Conservation (phyloP, 1,140 invertebrate species). For the Bicyclus anynana region DNA sequence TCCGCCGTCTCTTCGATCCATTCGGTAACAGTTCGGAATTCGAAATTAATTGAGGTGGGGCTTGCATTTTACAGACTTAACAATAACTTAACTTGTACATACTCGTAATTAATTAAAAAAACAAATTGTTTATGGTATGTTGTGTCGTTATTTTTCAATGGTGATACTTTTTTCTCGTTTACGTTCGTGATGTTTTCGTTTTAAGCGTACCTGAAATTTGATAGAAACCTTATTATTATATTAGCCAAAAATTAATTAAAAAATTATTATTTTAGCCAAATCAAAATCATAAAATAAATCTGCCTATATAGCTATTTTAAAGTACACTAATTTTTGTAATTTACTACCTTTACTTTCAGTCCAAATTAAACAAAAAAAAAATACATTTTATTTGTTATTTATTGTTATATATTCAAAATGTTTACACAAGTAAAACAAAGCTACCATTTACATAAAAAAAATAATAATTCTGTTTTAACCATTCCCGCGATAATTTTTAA, state of each 20-base stretch:
- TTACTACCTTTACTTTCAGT: too few relatives aligned
- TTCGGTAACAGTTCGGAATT: conserved; percentile 30
- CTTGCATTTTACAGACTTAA: conserved; percentile 40
- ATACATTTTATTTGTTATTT: too few relatives aligned
- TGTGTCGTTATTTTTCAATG: conserved; percentile 31
- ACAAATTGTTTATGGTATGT: conserved; percentile 34
- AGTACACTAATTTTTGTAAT: too few relatives aligned
- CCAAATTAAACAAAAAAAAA: too few relatives aligned
- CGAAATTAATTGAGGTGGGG: conserved; percentile 45
- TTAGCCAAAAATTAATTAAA: neutral
- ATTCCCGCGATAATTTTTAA: too few relatives aligned
- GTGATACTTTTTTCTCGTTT: conserved; percentile 46
- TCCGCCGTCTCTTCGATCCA: neutral
- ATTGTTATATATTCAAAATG: too few relatives aligned
- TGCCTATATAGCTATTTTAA: too few relatives aligned
- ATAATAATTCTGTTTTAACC: too few relatives aligned
- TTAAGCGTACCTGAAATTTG: conserved; percentile 66
- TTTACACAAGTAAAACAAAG: too few relatives aligned
- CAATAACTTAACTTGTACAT: conserved; percentile 59
- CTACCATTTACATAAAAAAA: too few relatives aligned
- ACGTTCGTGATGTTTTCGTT: conserved; percentile 42
- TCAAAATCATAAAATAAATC: too few relatives aligned
- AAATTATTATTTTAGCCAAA: too few relatives aligned
- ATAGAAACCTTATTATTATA: neutral
- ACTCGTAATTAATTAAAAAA: conserved; percentile 2